A percentile compares a stretch with the other conserved stretches of the same genome.
These are phyloP conservation scores for Phymanthus crucifer DNA, from an alignment of 92 coral and sea anemone genomes.

Conservation along the genomic window DNA sequence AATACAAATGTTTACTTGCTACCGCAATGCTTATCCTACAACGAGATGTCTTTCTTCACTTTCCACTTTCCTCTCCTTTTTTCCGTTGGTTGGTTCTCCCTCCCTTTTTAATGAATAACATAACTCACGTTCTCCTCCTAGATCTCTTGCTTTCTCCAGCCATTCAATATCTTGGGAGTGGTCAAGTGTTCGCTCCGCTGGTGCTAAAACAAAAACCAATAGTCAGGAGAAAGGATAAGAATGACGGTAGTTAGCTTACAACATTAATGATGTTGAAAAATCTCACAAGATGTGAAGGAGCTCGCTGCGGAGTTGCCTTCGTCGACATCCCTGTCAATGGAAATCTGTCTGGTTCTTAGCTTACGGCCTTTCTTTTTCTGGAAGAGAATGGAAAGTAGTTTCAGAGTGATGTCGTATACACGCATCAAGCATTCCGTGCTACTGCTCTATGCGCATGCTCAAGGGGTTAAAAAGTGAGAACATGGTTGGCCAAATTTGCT, in stretches of 20 bases:
- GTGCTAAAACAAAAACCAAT: slow-evolving; percentile 22
- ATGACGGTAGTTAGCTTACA: not conserved
- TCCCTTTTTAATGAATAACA: too few relatives aligned
- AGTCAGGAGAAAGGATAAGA: not conserved
- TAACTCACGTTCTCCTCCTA: slow-evolving; percentile 78
- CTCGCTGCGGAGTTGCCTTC: slow-evolving; percentile 28
- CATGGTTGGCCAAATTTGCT: too few relatives aligned
- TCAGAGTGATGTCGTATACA: too few relatives aligned
- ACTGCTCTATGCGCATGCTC: too few relatives aligned
- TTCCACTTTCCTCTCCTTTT: not conserved
- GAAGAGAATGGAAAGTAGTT: not conserved
- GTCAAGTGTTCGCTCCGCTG: slow-evolving; percentile 49
- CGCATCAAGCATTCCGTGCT: too few relatives aligned
- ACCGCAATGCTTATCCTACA: too few relatives aligned
- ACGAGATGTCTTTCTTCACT: not conserved
- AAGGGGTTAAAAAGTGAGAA: too few relatives aligned
- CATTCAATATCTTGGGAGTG: slow-evolving; percentile 67
- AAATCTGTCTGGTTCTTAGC: slow-evolving; percentile 46
- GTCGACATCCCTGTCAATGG: slow-evolving; percentile 37
- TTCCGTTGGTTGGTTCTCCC: too few relatives aligned
- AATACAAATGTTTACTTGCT: too few relatives aligned
- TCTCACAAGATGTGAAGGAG: slow-evolving; percentile 27
- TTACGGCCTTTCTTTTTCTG: slow-evolving; percentile 36
- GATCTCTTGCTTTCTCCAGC: slow-evolving; percentile 68
- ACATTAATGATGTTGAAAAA: not conserved